Evolutionary conservation across 1,140 invertebrate genomes (phyloP), one percentile per base, ranked within the genome.

Genomic region (Cyrtorhinus lividipennis): DNA sequence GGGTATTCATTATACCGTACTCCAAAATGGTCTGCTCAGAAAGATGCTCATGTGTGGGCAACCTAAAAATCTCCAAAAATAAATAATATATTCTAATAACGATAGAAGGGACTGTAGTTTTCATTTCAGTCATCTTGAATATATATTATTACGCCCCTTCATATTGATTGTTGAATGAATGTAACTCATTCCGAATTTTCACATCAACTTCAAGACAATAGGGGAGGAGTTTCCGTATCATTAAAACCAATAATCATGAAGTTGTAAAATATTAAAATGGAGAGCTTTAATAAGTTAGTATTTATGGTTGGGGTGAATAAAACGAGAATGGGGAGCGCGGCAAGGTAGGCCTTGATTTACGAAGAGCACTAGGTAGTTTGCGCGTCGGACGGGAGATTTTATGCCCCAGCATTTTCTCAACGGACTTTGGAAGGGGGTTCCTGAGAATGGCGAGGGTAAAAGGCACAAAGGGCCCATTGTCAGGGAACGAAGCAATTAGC

Each of bases 401-500:
- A 53, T 53, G 18, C 48, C 48, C 48, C 20, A 20, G 20, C 48
- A 53, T 53, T 53, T 53, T 53, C 48, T 12, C 48, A 15, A 12
- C 5, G 48, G 48, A 53, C 18, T 20, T 8, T 20, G 27, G 59
- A 10, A 22, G 59, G 46, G 30, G 18, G 38, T 5, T 2, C 24
- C n/a, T 2, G 38, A n/a, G 15, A 30, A 10, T 8, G 59, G 24
- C 26, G 26, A n/a, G 13, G 27, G 22, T 12, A 59, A 24, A 24
- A 22, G 13, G 59, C 26, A 61, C 26, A 44, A 38, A 30, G 26
- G 26, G 18, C 26, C 24, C 25, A 59, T 59, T 24, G 24, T 59
- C 18, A 61, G 38, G 38, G 48, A 53, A 20, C 48, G 59, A 38
- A 61, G 38, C 38, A 38, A 44, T 30, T 25, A 61, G 59, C 24